phyloP scores from a whole-genome alignment of 2,888 invertebrate genomes.

The Cheilosia pagana region DNA sequence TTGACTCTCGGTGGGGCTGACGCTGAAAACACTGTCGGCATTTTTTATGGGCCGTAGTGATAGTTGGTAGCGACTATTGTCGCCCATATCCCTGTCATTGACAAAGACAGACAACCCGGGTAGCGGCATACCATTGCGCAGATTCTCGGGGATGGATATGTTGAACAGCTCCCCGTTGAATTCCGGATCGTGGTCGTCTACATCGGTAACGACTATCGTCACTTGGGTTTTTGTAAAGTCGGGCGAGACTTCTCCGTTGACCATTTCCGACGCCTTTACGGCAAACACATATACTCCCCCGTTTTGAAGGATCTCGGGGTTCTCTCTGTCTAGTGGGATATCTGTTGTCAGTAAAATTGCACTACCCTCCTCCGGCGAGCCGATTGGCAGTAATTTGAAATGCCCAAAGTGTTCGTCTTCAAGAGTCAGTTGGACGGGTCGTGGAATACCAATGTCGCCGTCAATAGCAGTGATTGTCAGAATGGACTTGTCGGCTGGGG shows the following conservation, averaged over 20 bases:
- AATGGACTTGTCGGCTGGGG: constrained; percentile 87
- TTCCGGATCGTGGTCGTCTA: constrained; percentile 89
- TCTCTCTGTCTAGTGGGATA: constrained; percentile 89
- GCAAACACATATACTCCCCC: constrained; percentile 91
- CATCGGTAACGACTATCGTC: constrained; percentile 91
- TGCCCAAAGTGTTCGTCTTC: constrained; percentile 89
- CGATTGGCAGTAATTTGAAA: constrained; percentile 86
- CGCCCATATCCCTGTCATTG: constrained; percentile 89
- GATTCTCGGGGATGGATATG: constrained; percentile 90
- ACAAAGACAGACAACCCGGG: constrained; percentile 90
- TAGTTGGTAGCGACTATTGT: constrained; percentile 89
- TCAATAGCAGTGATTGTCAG: constrained; percentile 90
- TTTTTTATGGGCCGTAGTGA: constrained; percentile 86
- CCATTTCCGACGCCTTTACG: constrained; percentile 89
- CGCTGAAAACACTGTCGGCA: constrained; percentile 86
- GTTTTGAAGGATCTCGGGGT: constrained; percentile 89
- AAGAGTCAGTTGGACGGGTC: constrained; percentile 87
- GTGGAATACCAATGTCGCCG: constrained; percentile 90
- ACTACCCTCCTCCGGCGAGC: constrained; percentile 84
- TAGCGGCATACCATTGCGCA: constrained; percentile 87
- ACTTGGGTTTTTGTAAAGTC: constrained; percentile 88
- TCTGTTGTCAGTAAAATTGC: constrained; percentile 87
- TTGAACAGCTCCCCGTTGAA: constrained; percentile 88
- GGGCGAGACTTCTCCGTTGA: constrained; percentile 88
- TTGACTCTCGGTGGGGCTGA: constrained; percentile 88